These are phyloP conservation scores for Endotricha flammealis DNA, from an alignment of 2,888 invertebrate species.

Conservation along the genomic window DNA sequence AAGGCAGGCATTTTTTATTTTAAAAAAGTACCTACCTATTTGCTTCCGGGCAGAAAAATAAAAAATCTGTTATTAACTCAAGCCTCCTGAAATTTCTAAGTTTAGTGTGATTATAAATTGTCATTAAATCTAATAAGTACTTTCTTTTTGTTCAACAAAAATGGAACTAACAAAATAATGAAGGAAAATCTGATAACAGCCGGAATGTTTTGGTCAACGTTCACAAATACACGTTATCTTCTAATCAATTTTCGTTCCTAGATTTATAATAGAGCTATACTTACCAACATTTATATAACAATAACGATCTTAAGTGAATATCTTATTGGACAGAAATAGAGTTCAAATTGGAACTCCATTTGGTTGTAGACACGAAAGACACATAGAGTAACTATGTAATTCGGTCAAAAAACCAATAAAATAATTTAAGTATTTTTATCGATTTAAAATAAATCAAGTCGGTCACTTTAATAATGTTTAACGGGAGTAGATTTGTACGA, in stretches of 20 bases:
- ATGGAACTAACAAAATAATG: too few species aligned
- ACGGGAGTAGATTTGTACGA: constrained; percentile 56
- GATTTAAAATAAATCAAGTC: constrained; percentile 54
- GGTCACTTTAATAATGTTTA: constrained; percentile 53
- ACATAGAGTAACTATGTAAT: constrained; percentile 21
- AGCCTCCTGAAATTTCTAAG: too few species aligned
- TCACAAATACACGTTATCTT: background rate
- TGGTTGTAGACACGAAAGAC: background rate
- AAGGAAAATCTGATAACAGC: constrained; percentile 6
- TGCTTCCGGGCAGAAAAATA: too few species aligned
- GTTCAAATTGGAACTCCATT: background rate
- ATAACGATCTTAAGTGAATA: background rate
- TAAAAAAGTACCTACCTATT: too few species aligned
- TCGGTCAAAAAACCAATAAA: constrained; percentile 35
- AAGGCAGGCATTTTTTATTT: too few species aligned
- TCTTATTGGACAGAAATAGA: background rate
- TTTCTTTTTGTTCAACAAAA: too few species aligned
- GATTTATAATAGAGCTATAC: constrained; percentile 6
- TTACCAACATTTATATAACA: constrained; percentile 2
- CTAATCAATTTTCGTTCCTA: constrained; percentile 8
- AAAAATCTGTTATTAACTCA: too few species aligned
- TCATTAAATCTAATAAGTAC: too few species aligned
- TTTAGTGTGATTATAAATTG: too few species aligned
- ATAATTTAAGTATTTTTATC: constrained; percentile 50
- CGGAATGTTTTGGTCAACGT: constrained; percentile 5